Evolutionary conservation across 2,113 vertebrate species (phyloP).

Genomic region (Alosa alosa): DNA sequence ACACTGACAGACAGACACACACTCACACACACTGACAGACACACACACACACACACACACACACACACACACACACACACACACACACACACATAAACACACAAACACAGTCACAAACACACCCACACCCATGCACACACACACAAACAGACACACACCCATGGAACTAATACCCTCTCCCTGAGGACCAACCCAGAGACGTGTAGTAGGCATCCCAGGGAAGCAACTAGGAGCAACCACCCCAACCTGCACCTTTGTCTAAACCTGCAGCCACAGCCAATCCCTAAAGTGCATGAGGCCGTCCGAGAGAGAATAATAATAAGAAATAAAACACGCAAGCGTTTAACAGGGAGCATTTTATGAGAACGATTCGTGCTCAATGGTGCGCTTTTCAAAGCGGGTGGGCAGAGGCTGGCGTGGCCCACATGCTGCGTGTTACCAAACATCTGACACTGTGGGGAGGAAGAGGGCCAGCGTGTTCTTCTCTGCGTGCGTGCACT

Average conservation of each 20-base stretch:
- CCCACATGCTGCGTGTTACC: not conserved
- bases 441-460: not conserved
- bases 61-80: not conserved
- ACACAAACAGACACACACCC: not conserved
- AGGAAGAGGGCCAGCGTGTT: not conserved
- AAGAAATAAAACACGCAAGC: not conserved
- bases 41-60: not conserved
- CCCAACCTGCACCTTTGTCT: slow-evolving; percentile 49
- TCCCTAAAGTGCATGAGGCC: too few species aligned
- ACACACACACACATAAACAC: too few species aligned
- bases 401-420: not conserved
- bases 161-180: slow-evolving; percentile 16
- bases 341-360: not conserved
- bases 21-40: not conserved
- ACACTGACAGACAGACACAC: not conserved
- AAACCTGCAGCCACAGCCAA: not conserved
- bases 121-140: not conserved
- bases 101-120: too few species aligned
- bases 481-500: not conserved
- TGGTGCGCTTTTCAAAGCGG: not conserved
- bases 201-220: slow-evolving; percentile 48
- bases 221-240: slow-evolving; percentile 7
- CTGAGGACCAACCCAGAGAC: slow-evolving; percentile 60
- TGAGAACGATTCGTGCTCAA: not conserved
- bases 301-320: too few species aligned